Evolutionary conservation across 2,888 invertebrate genomes (phyloP).

Genomic region (Acleris holmiana): DNA sequence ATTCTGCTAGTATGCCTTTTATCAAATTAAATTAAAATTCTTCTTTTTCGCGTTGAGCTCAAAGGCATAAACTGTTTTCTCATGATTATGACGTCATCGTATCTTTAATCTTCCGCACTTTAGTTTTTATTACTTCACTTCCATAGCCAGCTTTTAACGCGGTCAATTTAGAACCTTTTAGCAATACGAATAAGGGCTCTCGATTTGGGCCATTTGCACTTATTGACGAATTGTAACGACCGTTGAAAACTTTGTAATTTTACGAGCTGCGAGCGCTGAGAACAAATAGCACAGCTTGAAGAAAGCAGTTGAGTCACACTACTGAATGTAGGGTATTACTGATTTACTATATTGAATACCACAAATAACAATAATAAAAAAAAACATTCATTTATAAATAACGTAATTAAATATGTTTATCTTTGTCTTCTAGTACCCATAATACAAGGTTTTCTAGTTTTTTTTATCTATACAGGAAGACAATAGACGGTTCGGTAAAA

Average conservation of each 20-base stretch:
- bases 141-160: neutral
- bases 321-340: neutral
- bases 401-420: no score
- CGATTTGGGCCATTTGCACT: slow-evolving; percentile 2
- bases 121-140: slow-evolving; percentile 14
- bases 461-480: no score
- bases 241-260: slow-evolving; percentile 36
- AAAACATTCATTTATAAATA: no score
- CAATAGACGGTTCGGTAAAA: no score
- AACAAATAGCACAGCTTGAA: slow-evolving; percentile 18
- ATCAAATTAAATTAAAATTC: neutral
- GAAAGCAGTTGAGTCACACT: slow-evolving; percentile 11
- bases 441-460: no score
- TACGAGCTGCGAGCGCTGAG: slow-evolving; percentile 29
- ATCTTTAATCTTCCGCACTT: slow-evolving; percentile 25
- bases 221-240: slow-evolving; percentile 34
- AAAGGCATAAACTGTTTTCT: slow-evolving; percentile 10
- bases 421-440: no score
- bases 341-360: no score
- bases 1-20: no score
- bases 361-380: no score
- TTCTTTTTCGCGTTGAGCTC: neutral
- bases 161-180: slow-evolving; percentile 5
- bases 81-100: slow-evolving; percentile 6
- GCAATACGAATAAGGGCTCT: slow-evolving; percentile 1